Conservation (phyloP, 2,888 invertebrate species). For the Ormia ochracea region DNA sequence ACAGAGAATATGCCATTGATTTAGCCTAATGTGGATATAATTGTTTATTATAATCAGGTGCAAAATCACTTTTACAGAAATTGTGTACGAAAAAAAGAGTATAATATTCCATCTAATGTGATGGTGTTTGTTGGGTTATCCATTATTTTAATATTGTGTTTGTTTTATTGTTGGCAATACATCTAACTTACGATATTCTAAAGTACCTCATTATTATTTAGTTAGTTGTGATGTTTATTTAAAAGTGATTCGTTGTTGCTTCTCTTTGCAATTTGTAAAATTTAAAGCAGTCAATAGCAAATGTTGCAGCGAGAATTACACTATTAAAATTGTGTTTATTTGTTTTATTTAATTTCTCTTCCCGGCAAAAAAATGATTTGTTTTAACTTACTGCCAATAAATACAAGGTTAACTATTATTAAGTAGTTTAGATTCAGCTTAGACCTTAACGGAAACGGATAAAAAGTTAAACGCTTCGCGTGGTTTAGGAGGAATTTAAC, state of each 20-base stretch:
- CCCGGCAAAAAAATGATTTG: background rate
- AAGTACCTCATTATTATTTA: too few relatives aligned
- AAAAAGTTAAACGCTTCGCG: constrained; percentile 13
- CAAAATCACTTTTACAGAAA: too few relatives aligned
- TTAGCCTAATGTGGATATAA: too few relatives aligned
- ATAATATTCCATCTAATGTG: too few relatives aligned
- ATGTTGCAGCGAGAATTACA: constrained; percentile 3
- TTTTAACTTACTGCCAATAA: constrained; percentile 38
- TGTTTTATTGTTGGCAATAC: too few relatives aligned
- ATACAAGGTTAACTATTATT: constrained; percentile 49
- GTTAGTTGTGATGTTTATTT: constrained; percentile 38
- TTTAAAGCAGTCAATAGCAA: background rate
- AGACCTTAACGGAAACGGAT: constrained; percentile 43
- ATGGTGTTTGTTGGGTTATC: too few relatives aligned
- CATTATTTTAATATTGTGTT: too few relatives aligned
- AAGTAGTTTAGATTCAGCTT: constrained; percentile 46
- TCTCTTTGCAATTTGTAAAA: background rate
- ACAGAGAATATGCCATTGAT: too few relatives aligned
- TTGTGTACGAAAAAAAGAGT: too few relatives aligned
- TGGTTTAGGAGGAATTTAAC: background rate
- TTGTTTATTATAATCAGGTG: too few relatives aligned
- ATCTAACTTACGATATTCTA: too few relatives aligned
- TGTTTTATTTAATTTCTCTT: background rate
- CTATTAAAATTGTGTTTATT: background rate
- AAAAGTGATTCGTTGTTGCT: constrained; percentile 1